Evolutionary conservation across 2,797 vertebrate genomes (phyloP).

Genomic region (Holocentrus rufus): DNA sequence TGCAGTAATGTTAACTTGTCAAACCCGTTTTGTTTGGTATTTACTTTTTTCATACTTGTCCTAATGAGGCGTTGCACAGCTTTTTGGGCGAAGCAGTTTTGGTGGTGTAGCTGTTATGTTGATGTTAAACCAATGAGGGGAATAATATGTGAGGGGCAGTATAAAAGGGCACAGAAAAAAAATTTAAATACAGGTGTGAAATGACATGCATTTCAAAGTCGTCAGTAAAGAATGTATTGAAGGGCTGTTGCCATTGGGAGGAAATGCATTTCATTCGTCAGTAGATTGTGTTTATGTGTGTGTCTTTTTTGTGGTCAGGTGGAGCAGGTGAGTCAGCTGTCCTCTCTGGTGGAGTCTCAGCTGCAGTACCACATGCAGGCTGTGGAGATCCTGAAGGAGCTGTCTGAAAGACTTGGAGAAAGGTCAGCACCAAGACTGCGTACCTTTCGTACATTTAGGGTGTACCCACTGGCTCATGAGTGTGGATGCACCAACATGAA

Average conservation of each 20-base stretch:
- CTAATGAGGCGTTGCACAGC: not conserved
- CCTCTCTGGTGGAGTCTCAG: constrained; percentile 91
- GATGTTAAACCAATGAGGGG: not conserved
- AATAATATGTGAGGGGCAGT: not conserved
- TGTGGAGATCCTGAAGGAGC: constrained; percentile 81
- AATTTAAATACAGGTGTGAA: not conserved
- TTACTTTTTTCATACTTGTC: constrained; percentile 1
- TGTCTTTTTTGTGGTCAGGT: constrained; percentile 77
- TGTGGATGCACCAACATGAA: constrained; percentile 4
- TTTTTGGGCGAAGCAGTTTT: not conserved
- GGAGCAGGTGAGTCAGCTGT: constrained; percentile 96
- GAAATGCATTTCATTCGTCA: not conserved
- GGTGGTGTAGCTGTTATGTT: not conserved
- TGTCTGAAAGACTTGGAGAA: constrained; percentile 68
- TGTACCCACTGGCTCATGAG: constrained; percentile 25
- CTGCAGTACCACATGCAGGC: constrained; percentile 93
- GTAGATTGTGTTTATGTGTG: not conserved
- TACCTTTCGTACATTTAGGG: constrained; percentile 37
- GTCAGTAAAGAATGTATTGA: not conserved
- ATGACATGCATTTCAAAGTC: not conserved
- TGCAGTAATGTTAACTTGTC: constrained; percentile 35
- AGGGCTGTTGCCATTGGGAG: not conserved
- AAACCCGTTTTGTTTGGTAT: constrained; percentile 55
- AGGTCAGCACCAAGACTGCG: constrained; percentile 63
- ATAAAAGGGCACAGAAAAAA: not conserved